These are phyloP conservation scores for Semaprochilodus insignis DNA, from an alignment of 2,797 vertebrate genomes.

Conservation along the genomic window DNA sequence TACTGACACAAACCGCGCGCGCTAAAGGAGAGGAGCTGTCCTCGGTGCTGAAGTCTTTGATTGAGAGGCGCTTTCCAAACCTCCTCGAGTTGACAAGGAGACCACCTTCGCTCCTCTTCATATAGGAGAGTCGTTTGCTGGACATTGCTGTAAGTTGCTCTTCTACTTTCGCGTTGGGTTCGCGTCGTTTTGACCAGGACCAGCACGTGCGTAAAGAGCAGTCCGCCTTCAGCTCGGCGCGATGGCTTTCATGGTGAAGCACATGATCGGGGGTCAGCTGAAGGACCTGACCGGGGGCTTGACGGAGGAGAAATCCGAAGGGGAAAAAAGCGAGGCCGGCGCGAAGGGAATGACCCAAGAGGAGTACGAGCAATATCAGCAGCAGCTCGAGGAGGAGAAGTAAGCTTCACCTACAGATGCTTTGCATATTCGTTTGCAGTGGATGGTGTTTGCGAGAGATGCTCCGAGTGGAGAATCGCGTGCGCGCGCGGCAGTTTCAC, in stretches of 20 bases:
- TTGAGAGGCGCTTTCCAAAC: background rate
- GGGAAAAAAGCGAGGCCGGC: conserved; percentile 87
- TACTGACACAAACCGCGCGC: conserved; percentile 49
- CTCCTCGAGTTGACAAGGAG: no score
- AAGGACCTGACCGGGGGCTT: conserved; percentile 96
- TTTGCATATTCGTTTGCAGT: background rate
- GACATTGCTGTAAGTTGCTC: background rate
- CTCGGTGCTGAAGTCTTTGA: conserved; percentile 71
- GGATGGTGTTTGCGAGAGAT: no score
- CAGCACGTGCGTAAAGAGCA: background rate
- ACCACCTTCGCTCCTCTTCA: no score
- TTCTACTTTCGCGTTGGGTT: background rate
- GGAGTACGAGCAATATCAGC: conserved; percentile 95
- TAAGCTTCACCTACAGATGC: conserved; percentile 67
- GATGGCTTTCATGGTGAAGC: conserved; percentile 99
- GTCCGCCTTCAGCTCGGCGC: background rate
- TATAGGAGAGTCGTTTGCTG: background rate
- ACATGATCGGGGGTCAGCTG: conserved; percentile 95
- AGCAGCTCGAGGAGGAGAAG: conserved; percentile 98
- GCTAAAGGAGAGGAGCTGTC: conserved; percentile 70
- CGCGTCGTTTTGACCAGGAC: no score
- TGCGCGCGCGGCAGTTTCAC: no score
- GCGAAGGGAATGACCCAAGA: conserved; percentile 95
- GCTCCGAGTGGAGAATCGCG: no score
- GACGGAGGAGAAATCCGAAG: conserved; percentile 90